Evolutionary conservation across 2,888 invertebrate species (phyloP).

Genomic region (Nezara viridula): DNA sequence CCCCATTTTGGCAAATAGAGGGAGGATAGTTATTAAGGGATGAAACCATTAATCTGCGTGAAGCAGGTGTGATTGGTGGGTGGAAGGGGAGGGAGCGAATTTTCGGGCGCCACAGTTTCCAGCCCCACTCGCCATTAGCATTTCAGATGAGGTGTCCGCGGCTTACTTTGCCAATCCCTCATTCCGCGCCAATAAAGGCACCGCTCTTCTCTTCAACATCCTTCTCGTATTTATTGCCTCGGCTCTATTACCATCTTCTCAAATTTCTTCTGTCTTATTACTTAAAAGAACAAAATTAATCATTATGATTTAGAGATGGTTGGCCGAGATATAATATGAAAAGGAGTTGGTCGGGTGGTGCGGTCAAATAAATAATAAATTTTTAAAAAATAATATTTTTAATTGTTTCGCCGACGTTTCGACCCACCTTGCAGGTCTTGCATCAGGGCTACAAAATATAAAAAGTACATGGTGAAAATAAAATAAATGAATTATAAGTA

Average conservation of each 20-base stretch:
- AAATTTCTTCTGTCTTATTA: background rate
- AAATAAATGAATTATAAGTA: too few relatives aligned
- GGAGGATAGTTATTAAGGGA: background rate
- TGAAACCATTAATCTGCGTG: background rate
- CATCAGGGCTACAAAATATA: too few relatives aligned
- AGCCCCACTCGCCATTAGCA: background rate
- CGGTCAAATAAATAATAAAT: too few relatives aligned
- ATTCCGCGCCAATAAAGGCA: constrained; percentile 22
- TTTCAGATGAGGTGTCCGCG: constrained; percentile 38
- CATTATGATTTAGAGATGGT: too few relatives aligned
- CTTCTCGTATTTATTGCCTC: background rate
- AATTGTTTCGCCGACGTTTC: too few relatives aligned
- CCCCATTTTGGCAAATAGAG: background rate
- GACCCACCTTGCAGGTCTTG: too few relatives aligned
- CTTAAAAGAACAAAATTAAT: too few relatives aligned
- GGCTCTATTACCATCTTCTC: background rate
- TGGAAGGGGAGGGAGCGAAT: too few relatives aligned
- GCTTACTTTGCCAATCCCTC: constrained; percentile 37
- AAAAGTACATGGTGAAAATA: too few relatives aligned
- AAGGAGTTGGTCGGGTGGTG: too few relatives aligned
- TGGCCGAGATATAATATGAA: too few relatives aligned
- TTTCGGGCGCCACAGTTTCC: background rate
- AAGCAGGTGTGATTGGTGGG: constrained; percentile 19
- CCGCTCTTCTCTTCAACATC: background rate
- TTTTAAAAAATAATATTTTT: too few relatives aligned